Evolutionary conservation across 2,797 vertebrate species (phyloP).

Genomic region (Glyptemys insculpta): DNA sequence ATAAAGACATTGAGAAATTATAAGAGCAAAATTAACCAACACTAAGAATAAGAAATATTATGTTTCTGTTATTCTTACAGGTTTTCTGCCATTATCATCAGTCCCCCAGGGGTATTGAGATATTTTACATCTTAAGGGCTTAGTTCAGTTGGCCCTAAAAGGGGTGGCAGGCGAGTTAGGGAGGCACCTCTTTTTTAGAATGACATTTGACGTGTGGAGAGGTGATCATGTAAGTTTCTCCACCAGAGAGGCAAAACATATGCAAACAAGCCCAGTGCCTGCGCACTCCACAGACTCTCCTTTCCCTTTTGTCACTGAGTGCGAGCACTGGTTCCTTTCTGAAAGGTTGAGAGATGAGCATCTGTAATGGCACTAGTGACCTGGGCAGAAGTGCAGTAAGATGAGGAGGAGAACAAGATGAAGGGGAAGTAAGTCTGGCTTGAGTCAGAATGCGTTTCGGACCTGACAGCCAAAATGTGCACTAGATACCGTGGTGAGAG

Average conservation of each 20-base stretch:
- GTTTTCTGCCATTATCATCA: neutral
- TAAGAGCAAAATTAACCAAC: neutral
- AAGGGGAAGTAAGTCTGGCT: neutral
- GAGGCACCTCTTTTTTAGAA: neutral
- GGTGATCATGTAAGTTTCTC: neutral
- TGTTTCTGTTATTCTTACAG: neutral
- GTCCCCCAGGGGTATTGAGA: neutral
- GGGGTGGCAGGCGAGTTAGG: neutral
- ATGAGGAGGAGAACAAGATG: neutral
- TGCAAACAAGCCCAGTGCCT: too few species aligned
- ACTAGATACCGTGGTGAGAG: neutral
- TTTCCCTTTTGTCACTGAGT: neutral
- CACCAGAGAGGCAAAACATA: neutral
- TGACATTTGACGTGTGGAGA: neutral
- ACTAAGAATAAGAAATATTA: neutral
- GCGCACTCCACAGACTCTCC: neutral
- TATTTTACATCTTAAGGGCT: conserved; percentile 14
- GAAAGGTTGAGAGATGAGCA: neutral
- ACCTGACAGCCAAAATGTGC: neutral
- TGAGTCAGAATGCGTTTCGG: neutral
- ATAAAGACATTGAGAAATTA: neutral
- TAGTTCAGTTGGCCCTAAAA: neutral
- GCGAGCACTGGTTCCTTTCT: neutral
- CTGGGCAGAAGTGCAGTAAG: too few species aligned
- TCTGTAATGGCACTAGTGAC: neutral